phyloP scores from a whole-genome alignment of 2,888 invertebrate genomes.

The Parapristionchus giblindavisi region DNA sequence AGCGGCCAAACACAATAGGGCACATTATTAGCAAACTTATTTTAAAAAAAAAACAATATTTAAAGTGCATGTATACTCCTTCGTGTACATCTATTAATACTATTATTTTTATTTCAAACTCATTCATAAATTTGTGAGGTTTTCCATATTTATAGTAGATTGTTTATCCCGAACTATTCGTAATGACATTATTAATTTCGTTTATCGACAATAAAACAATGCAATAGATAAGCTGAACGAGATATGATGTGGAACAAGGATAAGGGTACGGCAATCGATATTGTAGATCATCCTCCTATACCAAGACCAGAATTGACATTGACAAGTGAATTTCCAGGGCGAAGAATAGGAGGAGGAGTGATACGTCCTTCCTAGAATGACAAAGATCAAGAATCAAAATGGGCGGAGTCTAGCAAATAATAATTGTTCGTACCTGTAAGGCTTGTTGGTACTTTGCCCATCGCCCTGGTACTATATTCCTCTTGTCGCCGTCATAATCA shows the following conservation, averaged over 20 bases:
- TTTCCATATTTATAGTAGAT: too few species aligned
- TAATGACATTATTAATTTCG: neutral
- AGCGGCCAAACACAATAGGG: too few species aligned
- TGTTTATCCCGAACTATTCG: too few species aligned
- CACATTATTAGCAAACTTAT: too few species aligned
- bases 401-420: neutral
- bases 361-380: conserved; percentile 17
- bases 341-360: conserved; percentile 17
- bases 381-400: neutral
- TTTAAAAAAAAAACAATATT: too few species aligned
- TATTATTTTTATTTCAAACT: too few species aligned
- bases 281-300: neutral
- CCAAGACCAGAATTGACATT: conserved; percentile 20
- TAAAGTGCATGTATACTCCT: too few species aligned
- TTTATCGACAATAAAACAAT: neutral
- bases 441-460: conserved; percentile 32
- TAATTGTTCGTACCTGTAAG: conserved; percentile 2
- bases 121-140: too few species aligned
- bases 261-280: neutral
- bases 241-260: too few species aligned
- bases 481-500: conserved; percentile 29
- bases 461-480: conserved; percentile 23
- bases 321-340: conserved; percentile 7
- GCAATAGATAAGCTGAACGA: too few species aligned
- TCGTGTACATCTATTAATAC: too few species aligned